Evolutionary conservation across 1,140 invertebrate genomes (phyloP), one percentile per base, ranked within the genome.

Genomic region (Pachypeltis micranthus): DNA sequence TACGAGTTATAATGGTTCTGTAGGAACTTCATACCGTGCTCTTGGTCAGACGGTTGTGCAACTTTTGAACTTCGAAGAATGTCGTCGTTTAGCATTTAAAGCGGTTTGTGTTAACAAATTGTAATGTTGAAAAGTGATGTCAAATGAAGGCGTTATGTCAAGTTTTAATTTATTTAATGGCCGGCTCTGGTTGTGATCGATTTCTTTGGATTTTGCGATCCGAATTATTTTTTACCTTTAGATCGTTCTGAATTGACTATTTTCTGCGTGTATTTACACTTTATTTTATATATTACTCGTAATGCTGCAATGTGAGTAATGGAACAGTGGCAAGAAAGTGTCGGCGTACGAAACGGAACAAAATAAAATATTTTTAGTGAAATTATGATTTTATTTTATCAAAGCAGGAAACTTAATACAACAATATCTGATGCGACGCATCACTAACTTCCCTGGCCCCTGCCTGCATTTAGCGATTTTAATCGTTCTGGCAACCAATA

Each of bases 11-110:
- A 23, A 21, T 24, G 59, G 26, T 59, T 59, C 57, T 61, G 65
- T 66, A 66, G 65, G 65, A 66, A 66, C 65, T 66, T 66, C 65
- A 66, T 66, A 66, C 65, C 65, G 65, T 66, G 65, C 65, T 66
- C 65, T 66, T 66, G 65, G 65, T 23, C 25, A 59, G n/a, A 31
- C 27, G 25, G 47, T 51, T 59, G 27, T 23, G n/a, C 26, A 29
- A 31, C 57, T 59, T 24, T 25, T 10, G 25, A 24, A 21, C 16
- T 21, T 56, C 25, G 14, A 24, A 54, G 14, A 24, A 54, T 7
- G 21, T n/a, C 14, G 10, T 47, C 44, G 24, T 47, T 23, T n/a
- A 23, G 44, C 7, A n/a, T 10, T 10, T 39, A 39, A 23, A 47
- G 24, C n/a, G 24, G 24, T 3, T 19, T 19, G 24, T 19, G 24